Evolutionary conservation across 2,797 vertebrate species (phyloP), one percentile per base, ranked within the genome.

Genomic region (Danio jaintianensis): DNA sequence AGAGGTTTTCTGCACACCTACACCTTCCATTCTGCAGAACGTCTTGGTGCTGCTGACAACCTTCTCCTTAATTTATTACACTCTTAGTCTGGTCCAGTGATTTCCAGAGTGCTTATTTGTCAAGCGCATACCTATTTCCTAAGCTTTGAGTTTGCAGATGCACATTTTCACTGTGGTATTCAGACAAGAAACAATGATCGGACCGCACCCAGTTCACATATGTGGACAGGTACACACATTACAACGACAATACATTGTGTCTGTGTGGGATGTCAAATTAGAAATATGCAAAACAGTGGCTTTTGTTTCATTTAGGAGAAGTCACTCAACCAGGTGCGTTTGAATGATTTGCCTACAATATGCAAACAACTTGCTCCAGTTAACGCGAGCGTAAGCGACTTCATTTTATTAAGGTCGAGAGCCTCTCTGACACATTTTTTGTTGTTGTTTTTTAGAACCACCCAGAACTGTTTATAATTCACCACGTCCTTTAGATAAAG

Each of bases 241-340:
- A 50, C 69, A 66, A 36, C n/a, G 8, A 68, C 69, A 68, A 59
- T 66, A 22, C 12, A 16, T 52, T 61, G 42, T 55, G 55, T 13
- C 10, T 50, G 43, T 71, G 11, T 59, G 67, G 79, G 82, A 72
- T 48, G 75, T 70, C 69, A 82, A 68, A 71, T 20, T 15, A 20
- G 58, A 48, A 75, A 76, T 80, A 83, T 83, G 73, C 73, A 83
- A 80, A 83, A 47, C 9, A 83, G 63, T 16, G 12, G 40, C 53
- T 86, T 81, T 84, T 84, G 78, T 66, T 73, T 66, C 20, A 18
- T 73, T 81, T 78, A 63, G 58, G 45, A 61, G 82, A 80, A 63
- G 13, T 78, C 79, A 52, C 82, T 80, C 64, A 82, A 45, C 66
- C 83, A 83, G 82, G 82, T 86, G 86, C 38, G 79, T 68, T 52